Percentiles rank a stretch among this genome's conserved stretches.
phyloP scores from a whole-genome alignment of 2,888 invertebrate genomes.

The Monochamus alternatus region DNA sequence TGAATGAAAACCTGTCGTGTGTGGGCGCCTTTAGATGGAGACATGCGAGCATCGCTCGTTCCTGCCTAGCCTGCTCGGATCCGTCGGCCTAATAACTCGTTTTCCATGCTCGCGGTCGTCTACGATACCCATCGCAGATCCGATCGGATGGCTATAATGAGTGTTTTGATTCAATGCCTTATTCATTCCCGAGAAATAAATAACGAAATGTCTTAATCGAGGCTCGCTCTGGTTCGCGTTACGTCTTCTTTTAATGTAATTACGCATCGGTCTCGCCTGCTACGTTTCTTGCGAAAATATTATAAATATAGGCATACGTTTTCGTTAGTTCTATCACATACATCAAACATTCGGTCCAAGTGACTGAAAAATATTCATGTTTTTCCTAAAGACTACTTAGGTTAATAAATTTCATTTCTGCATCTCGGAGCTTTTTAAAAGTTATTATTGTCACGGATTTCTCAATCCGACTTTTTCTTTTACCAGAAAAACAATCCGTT shows the following conservation, averaged over 20 bases:
- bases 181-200: conserved; percentile 64
- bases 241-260: conserved; percentile 29
- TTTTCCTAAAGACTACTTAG: too few relatives aligned
- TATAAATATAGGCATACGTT: background rate
- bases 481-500: too few relatives aligned
- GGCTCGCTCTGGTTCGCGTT: conserved; percentile 48
- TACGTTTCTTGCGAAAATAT: background rate
- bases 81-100: conserved; percentile 65
- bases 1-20: conserved; percentile 45
- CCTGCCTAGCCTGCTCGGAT: conserved; percentile 63
- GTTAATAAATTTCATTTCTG: too few relatives aligned
- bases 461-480: too few relatives aligned
- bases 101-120: conserved; percentile 60
- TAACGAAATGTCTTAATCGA: conserved; percentile 65
- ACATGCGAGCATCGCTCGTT: conserved; percentile 55
- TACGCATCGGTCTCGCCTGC: conserved; percentile 19
- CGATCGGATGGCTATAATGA: conserved; percentile 65
- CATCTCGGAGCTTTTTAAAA: too few relatives aligned
- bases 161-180: conserved; percentile 67
- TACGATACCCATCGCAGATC: conserved; percentile 56
- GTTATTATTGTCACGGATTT: too few relatives aligned
- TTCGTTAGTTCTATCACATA: background rate
- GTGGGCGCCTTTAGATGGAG: conserved; percentile 55
- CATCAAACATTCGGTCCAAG: background rate
- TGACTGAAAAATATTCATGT: too few relatives aligned